These are phyloP conservation scores for Synanthedon andrenaeformis DNA, from an alignment of 2,888 invertebrate species.

Conservation along the genomic window DNA sequence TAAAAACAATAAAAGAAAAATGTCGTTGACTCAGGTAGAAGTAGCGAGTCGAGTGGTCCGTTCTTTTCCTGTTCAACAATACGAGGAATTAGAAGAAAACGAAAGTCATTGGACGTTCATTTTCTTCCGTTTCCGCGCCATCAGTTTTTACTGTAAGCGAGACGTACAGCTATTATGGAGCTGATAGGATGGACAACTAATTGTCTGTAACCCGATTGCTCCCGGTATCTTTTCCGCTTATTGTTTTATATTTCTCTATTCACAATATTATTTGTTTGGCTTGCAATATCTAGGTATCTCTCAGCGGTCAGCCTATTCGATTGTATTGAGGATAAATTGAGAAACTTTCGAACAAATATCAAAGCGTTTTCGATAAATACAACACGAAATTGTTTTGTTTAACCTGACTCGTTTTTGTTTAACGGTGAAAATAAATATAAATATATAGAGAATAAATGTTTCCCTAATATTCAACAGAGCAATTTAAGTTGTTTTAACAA, in stretches of 20 bases:
- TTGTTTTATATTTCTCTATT: background rate
- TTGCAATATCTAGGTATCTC: background rate
- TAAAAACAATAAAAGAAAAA: conserved; percentile 23
- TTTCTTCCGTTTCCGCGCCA: conserved; percentile 50
- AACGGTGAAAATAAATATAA: background rate
- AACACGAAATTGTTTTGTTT: conserved; percentile 12
- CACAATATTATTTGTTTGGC: background rate
- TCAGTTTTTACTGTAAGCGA: conserved; percentile 45
- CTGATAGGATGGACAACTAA: conserved; percentile 35
- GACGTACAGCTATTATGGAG: conserved; percentile 29
- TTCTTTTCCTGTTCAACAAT: conserved; percentile 34
- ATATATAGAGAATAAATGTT: background rate
- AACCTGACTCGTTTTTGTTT: conserved; percentile 1
- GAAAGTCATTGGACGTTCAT: conserved; percentile 63
- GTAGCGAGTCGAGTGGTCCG: conserved; percentile 28
- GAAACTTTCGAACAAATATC: conserved; percentile 13
- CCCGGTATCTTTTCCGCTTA: conserved; percentile 1
- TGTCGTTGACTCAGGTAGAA: conserved; percentile 33
- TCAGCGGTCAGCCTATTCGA: conserved; percentile 5
- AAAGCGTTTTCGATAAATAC: conserved; percentile 11
- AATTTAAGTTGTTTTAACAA: too few species aligned
- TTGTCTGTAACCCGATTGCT: conserved; percentile 22
- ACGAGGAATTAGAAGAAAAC: conserved; percentile 50
- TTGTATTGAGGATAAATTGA: conserved; percentile 15
- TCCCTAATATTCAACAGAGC: too few species aligned